phyloP scores from a whole-genome alignment of 2,888 invertebrate genomes.

The Drosophila greeni region DNA sequence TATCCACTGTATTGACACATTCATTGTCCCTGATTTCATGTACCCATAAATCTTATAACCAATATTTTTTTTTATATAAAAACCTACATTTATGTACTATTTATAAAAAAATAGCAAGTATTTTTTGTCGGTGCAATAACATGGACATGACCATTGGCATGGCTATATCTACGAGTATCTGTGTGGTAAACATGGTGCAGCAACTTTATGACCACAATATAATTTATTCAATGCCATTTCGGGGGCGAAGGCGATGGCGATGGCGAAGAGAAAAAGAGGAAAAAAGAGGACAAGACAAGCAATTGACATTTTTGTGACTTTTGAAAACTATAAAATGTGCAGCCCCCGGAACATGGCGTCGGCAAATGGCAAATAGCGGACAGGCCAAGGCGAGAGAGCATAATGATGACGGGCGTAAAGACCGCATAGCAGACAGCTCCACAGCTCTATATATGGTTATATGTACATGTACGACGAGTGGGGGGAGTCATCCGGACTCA shows the following conservation, averaged over 20 bases:
- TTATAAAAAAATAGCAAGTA: background rate
- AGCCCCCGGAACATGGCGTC: conserved; percentile 47
- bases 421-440: conserved; percentile 34
- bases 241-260: conserved; percentile 9
- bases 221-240: conserved; percentile 72
- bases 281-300: conserved; percentile 60
- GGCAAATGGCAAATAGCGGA: conserved; percentile 31
- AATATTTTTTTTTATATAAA: background rate
- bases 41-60: background rate
- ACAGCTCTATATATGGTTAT: conserved; percentile 25
- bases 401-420: conserved; percentile 70
- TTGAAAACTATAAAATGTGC: conserved; percentile 75
- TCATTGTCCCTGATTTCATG: background rate
- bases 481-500: conserved; percentile 4
- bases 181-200: conserved; percentile 60
- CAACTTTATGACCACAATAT: conserved; percentile 70
- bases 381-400: conserved; percentile 44
- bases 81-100: background rate
- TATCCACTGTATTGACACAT: background rate
- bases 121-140: conserved; percentile 17
- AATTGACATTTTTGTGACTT: conserved; percentile 75
- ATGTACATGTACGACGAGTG: conserved; percentile 8
- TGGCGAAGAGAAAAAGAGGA: conserved; percentile 1
- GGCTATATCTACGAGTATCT: conserved; percentile 27
- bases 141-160: conserved; percentile 19